Conservation (phyloP, 2,888 invertebrate species). For the Phoenoteleia sp. region DNA sequence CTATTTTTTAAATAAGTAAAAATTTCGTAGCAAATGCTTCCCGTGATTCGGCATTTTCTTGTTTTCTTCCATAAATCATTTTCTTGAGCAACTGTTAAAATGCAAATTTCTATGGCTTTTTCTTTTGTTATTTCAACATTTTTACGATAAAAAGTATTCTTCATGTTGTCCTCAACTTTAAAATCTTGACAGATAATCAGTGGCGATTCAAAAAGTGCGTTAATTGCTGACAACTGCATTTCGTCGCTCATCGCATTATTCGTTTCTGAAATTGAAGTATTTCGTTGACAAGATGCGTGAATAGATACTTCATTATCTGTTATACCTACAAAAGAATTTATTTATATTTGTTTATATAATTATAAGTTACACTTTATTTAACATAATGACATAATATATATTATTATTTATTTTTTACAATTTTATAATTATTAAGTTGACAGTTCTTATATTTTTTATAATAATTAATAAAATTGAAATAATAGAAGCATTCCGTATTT, state of each 20-base stretch:
- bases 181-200: no score
- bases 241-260: no score
- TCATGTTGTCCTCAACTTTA: not conserved
- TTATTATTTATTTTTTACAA: no score
- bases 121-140: not conserved
- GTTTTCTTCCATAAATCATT: conserved; percentile 2
- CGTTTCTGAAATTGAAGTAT: not conserved
- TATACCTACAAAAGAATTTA: not conserved
- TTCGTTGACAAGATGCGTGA: not conserved
- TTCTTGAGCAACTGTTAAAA: not conserved
- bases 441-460: no score
- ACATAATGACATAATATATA: not conserved
- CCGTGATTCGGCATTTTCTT: conserved; percentile 11
- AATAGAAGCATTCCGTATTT: no score
- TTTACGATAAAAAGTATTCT: conserved; percentile 2
- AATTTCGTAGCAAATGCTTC: conserved; percentile 18
- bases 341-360: not conserved
- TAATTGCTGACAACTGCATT: no score
- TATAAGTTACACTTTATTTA: not conserved
- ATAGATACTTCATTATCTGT: not conserved
- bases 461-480: no score
- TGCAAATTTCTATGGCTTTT: not conserved
- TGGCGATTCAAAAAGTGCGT: no score
- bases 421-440: no score
- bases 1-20: conserved; percentile 20